These are phyloP conservation scores for Andrena flavipes DNA, from an alignment of 2,888 invertebrate species.

Conservation along the genomic window DNA sequence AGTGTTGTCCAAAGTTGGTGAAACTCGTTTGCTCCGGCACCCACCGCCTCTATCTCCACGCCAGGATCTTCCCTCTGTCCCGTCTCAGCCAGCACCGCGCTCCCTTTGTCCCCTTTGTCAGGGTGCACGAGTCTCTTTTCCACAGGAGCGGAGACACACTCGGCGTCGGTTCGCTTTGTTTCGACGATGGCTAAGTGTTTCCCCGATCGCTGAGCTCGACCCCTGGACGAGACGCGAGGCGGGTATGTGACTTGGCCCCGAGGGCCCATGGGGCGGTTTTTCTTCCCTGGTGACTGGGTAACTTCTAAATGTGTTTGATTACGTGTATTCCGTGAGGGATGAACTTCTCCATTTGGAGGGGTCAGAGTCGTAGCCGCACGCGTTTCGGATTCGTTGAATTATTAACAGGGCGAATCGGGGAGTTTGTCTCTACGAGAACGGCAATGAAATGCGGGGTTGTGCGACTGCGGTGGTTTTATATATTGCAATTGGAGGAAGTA, in stretches of 20 bases:
- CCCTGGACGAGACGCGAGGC: not conserved
- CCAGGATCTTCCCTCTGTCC: slow-evolving; percentile 60
- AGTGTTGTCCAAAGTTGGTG: slow-evolving; percentile 71
- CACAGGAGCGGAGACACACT: slow-evolving; percentile 10
- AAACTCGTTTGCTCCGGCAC: slow-evolving; percentile 69
- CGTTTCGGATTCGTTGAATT: not conserved
- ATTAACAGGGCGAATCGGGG: not conserved
- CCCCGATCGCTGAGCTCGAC: not conserved
- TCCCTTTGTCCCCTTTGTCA: slow-evolving; percentile 42
- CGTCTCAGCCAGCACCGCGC: slow-evolving; percentile 1
- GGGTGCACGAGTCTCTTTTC: not conserved
- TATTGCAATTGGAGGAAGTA: too few relatives aligned
- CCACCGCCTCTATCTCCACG: slow-evolving; percentile 60
- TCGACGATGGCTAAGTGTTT: slow-evolving; percentile 35
- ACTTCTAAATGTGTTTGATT: not conserved
- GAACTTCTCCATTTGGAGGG: not conserved
- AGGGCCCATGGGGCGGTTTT: not conserved
- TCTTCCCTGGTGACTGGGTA: not conserved
- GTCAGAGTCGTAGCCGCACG: not conserved
- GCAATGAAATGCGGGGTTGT: not conserved
- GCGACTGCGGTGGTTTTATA: too few relatives aligned
- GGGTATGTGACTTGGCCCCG: not conserved
- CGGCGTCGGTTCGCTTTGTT: slow-evolving; percentile 49
- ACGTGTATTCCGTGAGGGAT: not conserved
- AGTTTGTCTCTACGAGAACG: not conserved